Base-by-base conservation (phyloP, 2,888 invertebrate species). In the Melipona beecheii region DNA sequence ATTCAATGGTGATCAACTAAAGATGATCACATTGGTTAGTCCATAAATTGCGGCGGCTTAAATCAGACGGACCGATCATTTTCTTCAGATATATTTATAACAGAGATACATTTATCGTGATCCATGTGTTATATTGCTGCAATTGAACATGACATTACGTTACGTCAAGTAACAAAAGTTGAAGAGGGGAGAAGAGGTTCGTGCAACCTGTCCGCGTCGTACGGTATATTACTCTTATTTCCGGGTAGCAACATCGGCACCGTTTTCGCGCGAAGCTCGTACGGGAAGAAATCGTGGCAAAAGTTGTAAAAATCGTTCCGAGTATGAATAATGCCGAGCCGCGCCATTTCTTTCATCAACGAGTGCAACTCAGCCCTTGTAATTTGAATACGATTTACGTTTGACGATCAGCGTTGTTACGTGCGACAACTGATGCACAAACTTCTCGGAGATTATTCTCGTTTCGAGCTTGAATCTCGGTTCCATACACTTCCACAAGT, bases 221-320 rank as follows among this genome's bases (percentile, higher is more conserved):
- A 94, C 9, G 94, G 94, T 71, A 94, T 92, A 43, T 81, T 93
- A 0, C 56, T 76, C 49, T 71, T 64, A 62, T 93, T 93, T 0
- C 93, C 93, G 0, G 94, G 93, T 24, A 92, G 27, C 21, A 90
- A 13, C 85, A 94, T 94, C 0, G 94, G 94, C 6, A 91, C 81
- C 0, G 85, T 92, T 75, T 94, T 94, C 4, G 85, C 27, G 6
- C 93, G 91, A 76, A 94, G 91, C 0, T 91, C 88, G 31, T 91
- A 92, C 1, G 94, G 94, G 52, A 94, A 75, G 81, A 88, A 94
- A 0, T 94, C 91, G 4, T 86, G 80, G 50, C 92, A 93, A 66
- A 94, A 94, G 31, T 86, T 64, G 71, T 93, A 89, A 83, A 94
- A 94, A 56, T 94, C 94, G 11, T 87, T 80, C 13, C 91, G 90